These are phyloP conservation scores for Chondrosia reniformis DNA, from an alignment of 37 sponge, comb jelly and placozoan genomes.

Conservation along the genomic window DNA sequence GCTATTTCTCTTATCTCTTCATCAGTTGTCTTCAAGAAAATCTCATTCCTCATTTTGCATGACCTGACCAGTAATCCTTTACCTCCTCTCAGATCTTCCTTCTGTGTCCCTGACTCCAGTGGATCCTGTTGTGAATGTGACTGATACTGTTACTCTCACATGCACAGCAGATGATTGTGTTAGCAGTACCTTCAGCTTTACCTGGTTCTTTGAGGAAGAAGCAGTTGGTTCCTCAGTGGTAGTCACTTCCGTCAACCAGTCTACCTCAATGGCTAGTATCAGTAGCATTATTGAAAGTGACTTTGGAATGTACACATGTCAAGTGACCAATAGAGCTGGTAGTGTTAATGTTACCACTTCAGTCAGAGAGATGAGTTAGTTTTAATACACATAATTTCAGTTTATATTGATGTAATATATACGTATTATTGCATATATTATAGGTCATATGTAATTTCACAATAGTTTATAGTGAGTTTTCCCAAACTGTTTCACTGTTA, in stretches of 20 bases:
- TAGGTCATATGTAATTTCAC: too few relatives aligned
- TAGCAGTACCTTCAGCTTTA: not conserved
- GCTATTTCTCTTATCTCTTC: too few relatives aligned
- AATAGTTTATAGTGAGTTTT: too few relatives aligned
- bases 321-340: constrained; percentile 9
- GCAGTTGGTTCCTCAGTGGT: not conserved
- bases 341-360: not conserved
- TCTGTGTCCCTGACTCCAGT: not conserved
- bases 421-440: too few relatives aligned
- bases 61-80: too few relatives aligned
- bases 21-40: too few relatives aligned
- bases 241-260: too few relatives aligned
- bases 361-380: not conserved
- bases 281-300: not conserved
- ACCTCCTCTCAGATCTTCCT: not conserved
- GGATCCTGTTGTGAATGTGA: not conserved
- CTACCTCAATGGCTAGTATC: too few relatives aligned
- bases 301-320: constrained; percentile 22
- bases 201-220: not conserved
- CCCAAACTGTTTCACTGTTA: too few relatives aligned
- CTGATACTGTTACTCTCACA: not conserved
- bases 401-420: too few relatives aligned
- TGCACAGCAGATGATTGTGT: constrained; percentile 5
- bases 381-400: too few relatives aligned
- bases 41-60: too few relatives aligned